Conservation (phyloP, 2,797 vertebrate species). For the Gila robusta region DNA sequence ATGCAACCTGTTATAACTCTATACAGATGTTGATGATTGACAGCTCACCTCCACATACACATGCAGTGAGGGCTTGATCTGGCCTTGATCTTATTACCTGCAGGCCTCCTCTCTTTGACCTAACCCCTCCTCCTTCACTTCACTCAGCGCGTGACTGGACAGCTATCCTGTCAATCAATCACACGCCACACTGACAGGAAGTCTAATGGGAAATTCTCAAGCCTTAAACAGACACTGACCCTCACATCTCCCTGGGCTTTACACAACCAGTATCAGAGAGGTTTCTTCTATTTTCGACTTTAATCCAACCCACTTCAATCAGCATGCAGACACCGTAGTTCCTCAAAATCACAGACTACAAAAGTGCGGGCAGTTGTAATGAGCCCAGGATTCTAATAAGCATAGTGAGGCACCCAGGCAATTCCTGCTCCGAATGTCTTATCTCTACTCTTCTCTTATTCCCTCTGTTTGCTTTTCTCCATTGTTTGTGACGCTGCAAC, state of each 20-base stretch:
- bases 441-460: conserved; percentile 40
- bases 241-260: conserved; percentile 36
- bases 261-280: conserved; percentile 33
- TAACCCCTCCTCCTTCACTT: conserved; percentile 33
- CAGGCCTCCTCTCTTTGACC: conserved; percentile 47
- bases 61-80: conserved; percentile 5
- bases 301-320: conserved; percentile 44
- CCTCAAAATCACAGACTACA: conserved; percentile 44
- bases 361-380: conserved; percentile 68
- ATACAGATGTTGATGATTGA: conserved; percentile 2
- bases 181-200: conserved; percentile 21
- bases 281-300: not conserved
- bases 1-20: not conserved
- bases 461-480: conserved; percentile 49
- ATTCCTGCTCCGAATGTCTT: conserved; percentile 60
- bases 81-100: conserved; percentile 55
- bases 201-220: conserved; percentile 5
- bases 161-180: conserved; percentile 59
- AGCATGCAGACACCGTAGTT: conserved; percentile 48
- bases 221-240: conserved; percentile 21
- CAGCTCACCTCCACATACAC: conserved; percentile 22
- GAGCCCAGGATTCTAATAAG: conserved; percentile 77
- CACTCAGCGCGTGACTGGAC: conserved; percentile 37
- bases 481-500: conserved; percentile 61
- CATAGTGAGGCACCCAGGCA: conserved; percentile 58